Evolutionary conservation across 2,797 vertebrate species (phyloP), one percentile per base, ranked within the genome.

Genomic region (Naso thynnoides): DNA sequence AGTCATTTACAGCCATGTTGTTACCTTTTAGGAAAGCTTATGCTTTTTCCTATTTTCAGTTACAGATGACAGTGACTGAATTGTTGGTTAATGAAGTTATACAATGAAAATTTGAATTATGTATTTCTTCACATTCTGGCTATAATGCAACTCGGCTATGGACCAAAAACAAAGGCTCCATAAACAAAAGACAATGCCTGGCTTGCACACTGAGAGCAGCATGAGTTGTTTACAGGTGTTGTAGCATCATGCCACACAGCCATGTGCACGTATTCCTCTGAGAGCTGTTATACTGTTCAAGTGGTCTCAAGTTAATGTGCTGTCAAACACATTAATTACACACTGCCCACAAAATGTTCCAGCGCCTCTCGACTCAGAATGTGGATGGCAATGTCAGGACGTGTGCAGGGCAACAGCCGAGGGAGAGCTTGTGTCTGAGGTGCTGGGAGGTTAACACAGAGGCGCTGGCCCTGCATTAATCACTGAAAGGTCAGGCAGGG

Each of bases 241-340:
- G 53, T 21, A 63, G 73, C 60, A 18, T 42, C 6, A 45, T 57
- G 56, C 64, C 38, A 48, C 47, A 41, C 39, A 13, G 7, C 21
- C 7, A 29, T 54, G 42, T 45, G 49, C 18, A 3, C 36, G 50
- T 45, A 41, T 58, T 73, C 77, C 79, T 66, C 49, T 11, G 62
- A 60, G 71, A 73, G 66, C 55, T 41, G 41, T 75, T 76, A 14
- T 21, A 71, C 10, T 24, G 42, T 58, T 67, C 21, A 57, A 80
- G 42, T 60, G 71, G 50, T 61, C 54, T 24, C 53, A 23, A 70
- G 78, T 84, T 72, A 84, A 88, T 70, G 66, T 56, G 53, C 63
- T 76, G 81, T 90, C 83, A 81, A 76, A 79, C 49, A 63, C 76
- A 78, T 83, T 87, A 81, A 90, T 88, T 91, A 82, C 80, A 79